These are phyloP conservation scores for Lampropteryx suffumata DNA, from an alignment of 2,888 invertebrate genomes.

Conservation along the genomic window DNA sequence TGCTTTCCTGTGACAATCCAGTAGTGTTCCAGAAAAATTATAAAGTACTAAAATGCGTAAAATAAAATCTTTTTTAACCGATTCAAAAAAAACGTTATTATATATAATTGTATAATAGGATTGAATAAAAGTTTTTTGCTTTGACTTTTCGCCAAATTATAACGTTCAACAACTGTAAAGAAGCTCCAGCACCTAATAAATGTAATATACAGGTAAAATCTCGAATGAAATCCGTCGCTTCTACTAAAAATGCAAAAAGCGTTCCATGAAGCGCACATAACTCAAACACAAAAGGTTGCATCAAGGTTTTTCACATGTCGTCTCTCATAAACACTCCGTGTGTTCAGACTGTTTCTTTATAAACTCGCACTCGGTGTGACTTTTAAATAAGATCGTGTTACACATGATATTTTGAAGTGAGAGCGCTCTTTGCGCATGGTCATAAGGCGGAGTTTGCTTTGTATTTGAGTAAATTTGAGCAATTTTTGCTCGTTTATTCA, in stretches of 20 bases:
- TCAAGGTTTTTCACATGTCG: slow-evolving; percentile 41
- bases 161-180: neutral
- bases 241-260: slow-evolving; percentile 32
- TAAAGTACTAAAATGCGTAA: too few relatives aligned
- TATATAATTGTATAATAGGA: too few relatives aligned
- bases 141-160: too few relatives aligned
- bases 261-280: slow-evolving; percentile 37
- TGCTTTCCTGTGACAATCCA: too few relatives aligned
- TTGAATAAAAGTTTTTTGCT: too few relatives aligned
- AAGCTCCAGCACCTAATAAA: neutral
- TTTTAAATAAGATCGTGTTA: slow-evolving; percentile 69
- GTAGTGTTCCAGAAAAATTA: too few relatives aligned
- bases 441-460: slow-evolving; percentile 13
- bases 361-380: slow-evolving; percentile 61
- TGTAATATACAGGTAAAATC: slow-evolving; percentile 6
- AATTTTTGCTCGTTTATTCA: slow-evolving; percentile 3
- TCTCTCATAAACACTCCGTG: slow-evolving; percentile 22
- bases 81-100: too few relatives aligned
- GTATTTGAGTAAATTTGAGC: neutral
- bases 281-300: slow-evolving; percentile 46
- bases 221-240: slow-evolving; percentile 11
- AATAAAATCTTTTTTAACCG: too few relatives aligned
- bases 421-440: neutral
- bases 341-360: slow-evolving; percentile 47
- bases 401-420: slow-evolving; percentile 47